Evolutionary conservation across 2,797 vertebrate genomes (phyloP), one percentile per base, ranked within the genome.

Genomic region (Urophycis tenuis): DNA sequence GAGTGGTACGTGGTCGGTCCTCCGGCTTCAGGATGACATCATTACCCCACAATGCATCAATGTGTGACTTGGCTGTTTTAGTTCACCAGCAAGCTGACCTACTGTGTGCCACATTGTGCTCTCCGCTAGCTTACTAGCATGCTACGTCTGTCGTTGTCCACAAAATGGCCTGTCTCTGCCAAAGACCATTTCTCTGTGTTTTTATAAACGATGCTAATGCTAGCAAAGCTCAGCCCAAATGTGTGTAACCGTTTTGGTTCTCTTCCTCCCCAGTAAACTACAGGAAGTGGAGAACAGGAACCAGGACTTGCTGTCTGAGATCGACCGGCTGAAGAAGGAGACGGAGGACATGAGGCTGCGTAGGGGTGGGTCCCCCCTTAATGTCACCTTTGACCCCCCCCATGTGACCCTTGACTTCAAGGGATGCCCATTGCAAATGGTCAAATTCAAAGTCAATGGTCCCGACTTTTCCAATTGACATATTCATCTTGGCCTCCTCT

Each of bases 261-360:
- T 25, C 83, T 12, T 74, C 71, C 77, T 71, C 83, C 85, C 72
- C 92, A 99, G 97, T 90, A 99, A 99, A 95, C 90, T 98, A 81
- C 96, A 98, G 91, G 97, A 99, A 64, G 89, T 95, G 36, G 97
- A 98, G 85, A 94, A 87, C 88, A 97, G 92, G 92, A 98, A 99
- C 90, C 91, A 94, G 90, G 96, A 98, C 10, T 93, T 99, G 36
- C 87, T 96, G 81, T 80, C 92, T 80, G 97, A 99, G 91, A 95
- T 98, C 0, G 97, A 98, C 82, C 92, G 94, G 73, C 92, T 99
- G 89, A 96, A 96, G 88, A 98, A 97, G 87, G 96, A 98, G 90
- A 94, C 92, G 0, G 96, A 99, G 86, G 97, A 99, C 79, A 91
- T 99, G 85, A 94, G 95, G 88, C 93, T 96, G 82, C 95, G 97